Conservation (phyloP, 2,888 invertebrate species). For the Odontothrips loti region DNA sequence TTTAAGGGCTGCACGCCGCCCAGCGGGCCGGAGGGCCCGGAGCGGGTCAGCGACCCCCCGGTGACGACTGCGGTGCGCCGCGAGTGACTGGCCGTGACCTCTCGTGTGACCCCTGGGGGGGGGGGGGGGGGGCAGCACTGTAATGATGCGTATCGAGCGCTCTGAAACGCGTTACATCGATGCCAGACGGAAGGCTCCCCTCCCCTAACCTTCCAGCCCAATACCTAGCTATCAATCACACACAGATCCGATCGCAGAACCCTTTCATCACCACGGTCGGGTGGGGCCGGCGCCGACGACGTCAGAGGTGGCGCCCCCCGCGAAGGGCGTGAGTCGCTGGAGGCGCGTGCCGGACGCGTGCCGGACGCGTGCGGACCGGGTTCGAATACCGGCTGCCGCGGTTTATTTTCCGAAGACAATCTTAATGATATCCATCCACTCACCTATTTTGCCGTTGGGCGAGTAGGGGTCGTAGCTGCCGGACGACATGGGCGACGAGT, state of each 20-base stretch:
- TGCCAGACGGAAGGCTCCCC: background rate
- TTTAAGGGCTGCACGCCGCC: conserved; percentile 13
- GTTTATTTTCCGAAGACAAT: too few species aligned
- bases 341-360: too few species aligned
- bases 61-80: conserved; percentile 45
- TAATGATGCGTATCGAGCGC: conserved; percentile 6
- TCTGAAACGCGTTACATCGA: conserved; percentile 2
- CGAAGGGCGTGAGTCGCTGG: too few species aligned
- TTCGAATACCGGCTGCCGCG: too few species aligned
- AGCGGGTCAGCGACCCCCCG: conserved; percentile 34
- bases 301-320: too few species aligned
- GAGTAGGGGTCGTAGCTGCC: conserved; percentile 88
- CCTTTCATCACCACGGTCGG: conserved; percentile 37
- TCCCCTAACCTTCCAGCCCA: background rate
- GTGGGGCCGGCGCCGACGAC: too few species aligned
- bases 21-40: background rate
- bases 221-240: background rate
- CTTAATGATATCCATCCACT: too few species aligned
- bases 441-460: conserved; percentile 84
- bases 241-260: conserved; percentile 34
- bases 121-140: conserved; percentile 29
- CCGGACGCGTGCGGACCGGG: too few species aligned
- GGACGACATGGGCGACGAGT: conserved; percentile 79
- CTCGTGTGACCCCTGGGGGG: background rate
- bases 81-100: conserved; percentile 39